Base-by-base conservation (phyloP, 2,888 invertebrate species). In the Kryphioiulus occultus region DNA sequence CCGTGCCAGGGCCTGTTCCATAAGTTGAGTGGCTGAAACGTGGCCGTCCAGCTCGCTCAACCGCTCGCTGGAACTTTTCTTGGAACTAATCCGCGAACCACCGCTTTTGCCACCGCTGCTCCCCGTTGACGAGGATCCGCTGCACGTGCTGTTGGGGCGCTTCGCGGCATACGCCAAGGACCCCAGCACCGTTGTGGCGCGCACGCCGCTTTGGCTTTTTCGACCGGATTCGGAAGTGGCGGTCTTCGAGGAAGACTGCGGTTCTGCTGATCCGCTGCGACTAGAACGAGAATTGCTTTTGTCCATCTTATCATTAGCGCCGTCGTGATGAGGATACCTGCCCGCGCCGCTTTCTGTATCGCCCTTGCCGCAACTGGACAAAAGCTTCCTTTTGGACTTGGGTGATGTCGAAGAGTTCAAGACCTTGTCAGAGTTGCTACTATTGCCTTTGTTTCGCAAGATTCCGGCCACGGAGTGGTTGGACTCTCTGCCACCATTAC, bases 111-210 rank as follows among this genome's bases (percentile, higher is more conserved):
- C 4, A 89, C 91, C 91, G n/a, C 91, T 91, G 89, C 91, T 91
- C 10, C 91, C 91, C 22, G 90, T 90, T 4, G 53, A 53, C 9
- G 91, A 91, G 4, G 91, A 91, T 7, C 90, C 91, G 88, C 91
- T 91, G 10, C 91, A 90, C 87, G 91, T 91, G 89, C 91, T 91
- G 30, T 91, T 90, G 9, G 92, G 91, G 84, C 91, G 89, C 26
- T 91, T 90, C 89, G 90, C 91, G 10, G 91, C 91, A 15, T 26
- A 39, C n/a, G 90, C 90, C 9, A 89, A 42, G 3, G 85, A 32
- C 39, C 59, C 85, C 19, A 88, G 44, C 26, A 44, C 32, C 30
- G 86, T 85, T 26, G 82, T 59, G 0, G 85, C 39, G 10, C 32
- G 30, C 9, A 15, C 17, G 39, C 26, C 44, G 35, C 44, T 85